Base-by-base conservation (phyloP, 2,797 vertebrate species). In the Pelobates cultripes region DNA sequence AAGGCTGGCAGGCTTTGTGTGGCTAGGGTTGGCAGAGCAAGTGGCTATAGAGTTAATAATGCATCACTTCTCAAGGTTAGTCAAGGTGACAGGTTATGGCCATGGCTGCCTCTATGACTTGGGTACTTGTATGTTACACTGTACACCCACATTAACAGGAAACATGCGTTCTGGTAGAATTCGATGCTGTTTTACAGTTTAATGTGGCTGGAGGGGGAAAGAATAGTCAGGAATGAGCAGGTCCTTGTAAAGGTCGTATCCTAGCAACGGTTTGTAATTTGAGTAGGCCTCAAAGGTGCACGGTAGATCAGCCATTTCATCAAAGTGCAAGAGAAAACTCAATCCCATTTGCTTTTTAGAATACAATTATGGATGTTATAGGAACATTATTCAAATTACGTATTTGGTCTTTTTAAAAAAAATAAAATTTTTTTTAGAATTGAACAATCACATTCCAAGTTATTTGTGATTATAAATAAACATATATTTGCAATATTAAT, bases 41-140 rank as follows among this genome's bases (percentile, higher is more conserved):
- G 68, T 43, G 79, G 76, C n/a, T 17, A 86, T 92, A 89, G 95
- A 93, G 95, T 96, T 97, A 95, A 97, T 95, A 95, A 91, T 95
- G 96, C 96, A 96, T 96, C 94, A 95, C 63, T 80, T 87, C 86
- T 91, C 95, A 97, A 97, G 95, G 96, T 96, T 94, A 96, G 92
- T 93, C 93, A 97, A 97, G 96, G 96, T 96, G 95, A 96, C 75
- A 77, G 75, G 82, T 45, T 79, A 28, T 3, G 64, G 72, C 68
- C 40, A 7, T 5, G 44, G 42, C 43, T 43, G 40, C 43, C 75
- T 41, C 74, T 40, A 15, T 85, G 83, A 85, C 86, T 85, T 87
- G 47, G 41, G 71, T 10, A 7, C 61, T 40, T 1, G 61, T 7
- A 2, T 28, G 28, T 28, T 28, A 28, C 28, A 28, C 28, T 28